Conservation (phyloP, 2,888 invertebrate species). For the Amphipyra tragopoginis region DNA sequence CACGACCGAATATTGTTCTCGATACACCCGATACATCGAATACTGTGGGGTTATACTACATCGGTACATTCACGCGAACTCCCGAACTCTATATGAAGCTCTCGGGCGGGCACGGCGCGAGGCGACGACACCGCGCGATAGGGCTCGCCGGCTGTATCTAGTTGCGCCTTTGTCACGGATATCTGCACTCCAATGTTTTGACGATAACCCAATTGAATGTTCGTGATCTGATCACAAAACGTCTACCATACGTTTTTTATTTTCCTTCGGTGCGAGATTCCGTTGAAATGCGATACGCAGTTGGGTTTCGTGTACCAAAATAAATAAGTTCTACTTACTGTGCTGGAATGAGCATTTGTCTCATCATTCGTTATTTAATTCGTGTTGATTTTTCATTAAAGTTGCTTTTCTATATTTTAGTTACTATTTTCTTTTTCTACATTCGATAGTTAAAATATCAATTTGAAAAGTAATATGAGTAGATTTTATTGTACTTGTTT, state of each 20-base stretch:
- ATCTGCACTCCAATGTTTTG: constrained; percentile 64
- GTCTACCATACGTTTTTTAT: constrained; percentile 45
- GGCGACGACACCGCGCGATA: constrained; percentile 37
- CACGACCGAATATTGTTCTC: constrained; percentile 84
- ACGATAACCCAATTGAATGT: constrained; percentile 64
- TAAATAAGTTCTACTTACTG: constrained; percentile 5
- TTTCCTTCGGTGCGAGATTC: constrained; percentile 42
- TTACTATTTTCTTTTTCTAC: no score
- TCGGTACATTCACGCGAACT: constrained; percentile 41
- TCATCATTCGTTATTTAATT: background rate
- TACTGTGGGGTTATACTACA: constrained; percentile 51
- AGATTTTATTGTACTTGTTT: no score
- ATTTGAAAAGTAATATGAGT: no score
- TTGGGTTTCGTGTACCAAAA: constrained; percentile 22
- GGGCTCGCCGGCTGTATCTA: constrained; percentile 45
- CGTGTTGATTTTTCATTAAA: background rate
- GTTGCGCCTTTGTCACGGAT: constrained; percentile 61
- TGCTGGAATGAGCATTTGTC: constrained; percentile 1
- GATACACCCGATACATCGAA: constrained; percentile 66
- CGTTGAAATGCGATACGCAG: constrained; percentile 35
- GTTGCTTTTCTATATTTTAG: no score
- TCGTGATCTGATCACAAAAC: constrained; percentile 55
- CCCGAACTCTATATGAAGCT: constrained; percentile 51
- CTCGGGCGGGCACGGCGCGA: constrained; percentile 31
- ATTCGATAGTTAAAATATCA: no score